phyloP scores from a whole-genome alignment of 2,797 vertebrate species.

The Acrossocheilus wenchowensis region DNA sequence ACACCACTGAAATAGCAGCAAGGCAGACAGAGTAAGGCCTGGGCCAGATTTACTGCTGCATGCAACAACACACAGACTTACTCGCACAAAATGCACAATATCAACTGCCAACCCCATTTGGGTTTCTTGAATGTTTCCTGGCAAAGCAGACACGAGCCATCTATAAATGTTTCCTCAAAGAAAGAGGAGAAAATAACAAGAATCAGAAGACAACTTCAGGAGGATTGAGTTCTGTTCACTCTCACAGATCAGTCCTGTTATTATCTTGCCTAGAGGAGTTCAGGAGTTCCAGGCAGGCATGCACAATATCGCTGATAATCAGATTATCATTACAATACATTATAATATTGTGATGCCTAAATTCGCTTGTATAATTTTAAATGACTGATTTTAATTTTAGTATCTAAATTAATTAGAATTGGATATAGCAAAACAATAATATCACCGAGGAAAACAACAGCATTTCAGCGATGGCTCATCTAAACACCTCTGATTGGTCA shows the following conservation, averaged over 20 bases:
- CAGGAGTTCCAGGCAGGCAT: neutral
- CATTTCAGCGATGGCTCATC: too few species aligned
- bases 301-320: too few species aligned
- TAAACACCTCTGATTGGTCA: too few species aligned
- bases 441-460: too few species aligned
- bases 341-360: too few species aligned
- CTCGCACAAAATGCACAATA: conserved; percentile 31
- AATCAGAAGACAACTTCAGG: neutral
- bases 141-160: conserved; percentile 29
- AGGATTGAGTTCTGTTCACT: neutral
- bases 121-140: conserved; percentile 44
- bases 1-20: conserved; percentile 38
- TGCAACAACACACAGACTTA: conserved; percentile 30
- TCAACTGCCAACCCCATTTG: conserved; percentile 24
- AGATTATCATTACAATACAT: too few species aligned
- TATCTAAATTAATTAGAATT: neutral
- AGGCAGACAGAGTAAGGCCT: conserved; percentile 38
- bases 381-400: neutral
- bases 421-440: neutral
- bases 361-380: neutral
- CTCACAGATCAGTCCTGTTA: neutral
- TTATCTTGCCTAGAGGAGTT: neutral
- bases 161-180: conserved; percentile 35
- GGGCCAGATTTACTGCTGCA: conserved; percentile 40
- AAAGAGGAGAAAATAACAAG: conserved; percentile 11